These are phyloP conservation scores for Pseudoips prasinana DNA, from an alignment of 2,888 invertebrate species.

Conservation along the genomic window DNA sequence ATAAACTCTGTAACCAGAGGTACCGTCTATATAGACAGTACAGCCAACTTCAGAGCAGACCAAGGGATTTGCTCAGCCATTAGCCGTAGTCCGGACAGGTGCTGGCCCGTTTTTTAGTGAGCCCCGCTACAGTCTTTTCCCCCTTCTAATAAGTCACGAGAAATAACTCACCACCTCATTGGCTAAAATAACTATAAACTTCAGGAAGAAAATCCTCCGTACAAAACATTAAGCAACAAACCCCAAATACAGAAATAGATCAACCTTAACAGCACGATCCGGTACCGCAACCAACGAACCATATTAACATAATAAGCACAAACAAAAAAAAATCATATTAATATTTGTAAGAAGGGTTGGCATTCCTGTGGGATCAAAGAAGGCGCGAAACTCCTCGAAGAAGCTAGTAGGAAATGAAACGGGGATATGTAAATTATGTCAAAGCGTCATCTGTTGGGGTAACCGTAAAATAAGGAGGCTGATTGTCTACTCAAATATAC, in stretches of 20 bases:
- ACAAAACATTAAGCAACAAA: slow-evolving; percentile 2
- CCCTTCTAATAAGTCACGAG: too few species aligned
- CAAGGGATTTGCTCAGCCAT: too few species aligned
- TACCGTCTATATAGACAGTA: too few species aligned
- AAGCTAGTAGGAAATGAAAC: slow-evolving; percentile 13
- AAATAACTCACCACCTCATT: too few species aligned
- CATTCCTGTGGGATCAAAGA: slow-evolving; percentile 34
- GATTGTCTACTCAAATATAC: slow-evolving; percentile 34
- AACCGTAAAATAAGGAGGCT: slow-evolving; percentile 33
- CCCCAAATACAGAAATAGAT: slow-evolving; percentile 5
- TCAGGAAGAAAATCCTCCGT: too few species aligned
- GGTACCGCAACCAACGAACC: slow-evolving; percentile 22
- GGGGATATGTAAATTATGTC: slow-evolving; percentile 39
- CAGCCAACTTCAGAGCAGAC: too few species aligned
- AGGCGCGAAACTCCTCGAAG: slow-evolving; percentile 17
- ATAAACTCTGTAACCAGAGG: too few species aligned
- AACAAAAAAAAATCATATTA: slow-evolving; percentile 33
- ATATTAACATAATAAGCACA: slow-evolving; percentile 36
- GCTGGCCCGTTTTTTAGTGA: too few species aligned
- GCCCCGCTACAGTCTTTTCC: too few species aligned
- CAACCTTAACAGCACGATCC: slow-evolving; percentile 3
- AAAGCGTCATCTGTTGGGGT: slow-evolving; percentile 33
- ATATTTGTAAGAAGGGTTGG: slow-evolving; percentile 31
- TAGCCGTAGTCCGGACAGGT: too few species aligned
- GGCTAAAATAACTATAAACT: too few species aligned